Evolutionary conservation across 2,113 vertebrate species (phyloP).

Genomic region (Egretta garzetta): DNA sequence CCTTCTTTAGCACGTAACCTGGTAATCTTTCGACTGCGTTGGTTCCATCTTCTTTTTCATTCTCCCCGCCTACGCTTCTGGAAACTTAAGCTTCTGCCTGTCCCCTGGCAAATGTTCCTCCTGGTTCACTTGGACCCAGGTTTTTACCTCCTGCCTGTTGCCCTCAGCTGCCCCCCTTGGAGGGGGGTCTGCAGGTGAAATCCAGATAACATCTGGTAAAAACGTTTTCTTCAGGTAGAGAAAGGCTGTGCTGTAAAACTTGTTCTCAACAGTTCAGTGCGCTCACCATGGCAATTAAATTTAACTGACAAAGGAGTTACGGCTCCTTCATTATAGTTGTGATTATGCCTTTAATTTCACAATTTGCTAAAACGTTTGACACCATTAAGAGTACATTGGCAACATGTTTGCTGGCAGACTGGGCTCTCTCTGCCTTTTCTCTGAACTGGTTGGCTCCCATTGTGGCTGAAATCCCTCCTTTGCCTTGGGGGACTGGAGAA

Average conservation of each 20-base stretch:
- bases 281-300: background rate
- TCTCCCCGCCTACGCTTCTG: background rate
- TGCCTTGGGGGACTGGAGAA: background rate
- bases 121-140: background rate
- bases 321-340: background rate
- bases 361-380: background rate
- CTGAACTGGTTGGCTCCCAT: background rate
- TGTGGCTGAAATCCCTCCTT: background rate
- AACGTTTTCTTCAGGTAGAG: background rate
- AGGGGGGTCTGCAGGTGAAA: background rate
- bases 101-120: background rate
- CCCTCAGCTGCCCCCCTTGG: background rate
- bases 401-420: background rate
- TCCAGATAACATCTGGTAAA: background rate
- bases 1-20: background rate
- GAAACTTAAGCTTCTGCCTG: background rate
- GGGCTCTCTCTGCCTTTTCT: background rate
- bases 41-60: background rate
- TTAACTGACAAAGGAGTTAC: background rate
- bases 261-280: background rate
- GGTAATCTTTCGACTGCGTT: background rate
- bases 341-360: background rate
- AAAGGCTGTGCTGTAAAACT: background rate
- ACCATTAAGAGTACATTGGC: rapidly evolving
- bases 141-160: background rate